Base-by-base conservation (phyloP, 2,797 vertebrate genomes). In the Merluccius polli region DNA sequence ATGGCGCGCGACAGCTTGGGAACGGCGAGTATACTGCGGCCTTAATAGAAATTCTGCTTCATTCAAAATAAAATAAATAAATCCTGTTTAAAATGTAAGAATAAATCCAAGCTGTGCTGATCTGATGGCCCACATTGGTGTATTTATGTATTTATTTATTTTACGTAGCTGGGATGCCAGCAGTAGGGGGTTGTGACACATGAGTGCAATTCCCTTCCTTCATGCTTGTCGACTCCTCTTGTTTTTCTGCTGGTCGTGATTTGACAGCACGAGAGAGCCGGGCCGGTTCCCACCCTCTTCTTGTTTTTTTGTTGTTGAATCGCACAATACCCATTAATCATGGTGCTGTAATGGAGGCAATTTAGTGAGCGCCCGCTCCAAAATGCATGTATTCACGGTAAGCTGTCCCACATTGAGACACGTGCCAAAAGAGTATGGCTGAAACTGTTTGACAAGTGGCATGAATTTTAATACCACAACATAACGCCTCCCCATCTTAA, bases 331-430 rank as follows among this genome's bases (percentile, higher is more conserved):
- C 33, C 70, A 21, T 35, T 76, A 80, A 82, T 81, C 77, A 81
- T 86, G 41, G 48, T 52, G 27, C 68, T 72, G 44, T 85, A 81
- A 84, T 83, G 72, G 78, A 83, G 72, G 76, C 73, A 78, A 77
- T 82, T 84, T 78, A 33, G 75, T 16, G 75, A 16, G 3, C 24
- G 59, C 73, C 70, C 30, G 1, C 73, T 85, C 73, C 75, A 36
- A 82, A 85, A 87, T 84, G 77, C 79, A 86, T 79, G 38, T 30
- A 78, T 77, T 83, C 70, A 52, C 29, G 71, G 16, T 75, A 74
- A 78, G 78, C 52, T n/a, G 52, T 21, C 38, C 32, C 2, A 6
- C 73, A 68, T 52, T 16, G 7, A 48, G 44, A 84, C 36, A 71
- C 68, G 10, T 21, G 2, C 13, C 33, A n/a, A 71, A 73, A 63